Evolutionary conservation across 2,888 invertebrate species (phyloP), one percentile per base, ranked within the genome.

Genomic region (Scaptomyza caliginosa): DNA sequence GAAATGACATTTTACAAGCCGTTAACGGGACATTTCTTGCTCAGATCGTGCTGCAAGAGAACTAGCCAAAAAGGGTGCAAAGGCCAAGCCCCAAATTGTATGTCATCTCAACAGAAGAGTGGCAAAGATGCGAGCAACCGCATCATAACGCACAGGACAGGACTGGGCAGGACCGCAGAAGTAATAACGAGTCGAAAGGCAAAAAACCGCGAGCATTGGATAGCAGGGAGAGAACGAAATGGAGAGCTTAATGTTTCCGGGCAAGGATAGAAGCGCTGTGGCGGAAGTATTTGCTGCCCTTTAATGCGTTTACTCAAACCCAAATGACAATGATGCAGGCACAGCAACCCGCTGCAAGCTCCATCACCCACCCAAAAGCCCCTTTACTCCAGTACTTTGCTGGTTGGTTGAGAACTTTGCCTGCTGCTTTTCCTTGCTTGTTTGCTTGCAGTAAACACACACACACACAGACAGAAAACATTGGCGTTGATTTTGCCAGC

Each of bases 271-370:
- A 32, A 48, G 60, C 62, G 58, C 54, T 52, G 34, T 34, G 58
- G 69, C 86, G 82, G 87, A 80, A 74, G 77, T 84, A 74, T 77
- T 86, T 74, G 85, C 78, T 60, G 78, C 49, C 62, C 78, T 74
- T 74, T 71, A 80, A 80, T 84, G 87, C 85, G 87, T 84, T 86
- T 80, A 59, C 70, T 65, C 55, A 57, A 63, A 74, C 73, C 63
- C 51, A 67, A 77, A 63, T 63, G 73, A 67, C 77, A 72, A 58
- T 62, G 63, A 30, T 46, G 46, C 46, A 13, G 19, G 46, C 46
- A 19, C 19, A 32, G 32, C 46, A 21, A 13, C 21, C 4, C 8
- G 16, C 8, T 34, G 34, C 34, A 34, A 16, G 2, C 5, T 10
- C 13, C 43, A 17, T 8, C n/a, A 42, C 26, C 48, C 57, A 40